Evolutionary conservation across 2,797 vertebrate genomes (phyloP).

Genomic region (Choloepus didactylus): DNA sequence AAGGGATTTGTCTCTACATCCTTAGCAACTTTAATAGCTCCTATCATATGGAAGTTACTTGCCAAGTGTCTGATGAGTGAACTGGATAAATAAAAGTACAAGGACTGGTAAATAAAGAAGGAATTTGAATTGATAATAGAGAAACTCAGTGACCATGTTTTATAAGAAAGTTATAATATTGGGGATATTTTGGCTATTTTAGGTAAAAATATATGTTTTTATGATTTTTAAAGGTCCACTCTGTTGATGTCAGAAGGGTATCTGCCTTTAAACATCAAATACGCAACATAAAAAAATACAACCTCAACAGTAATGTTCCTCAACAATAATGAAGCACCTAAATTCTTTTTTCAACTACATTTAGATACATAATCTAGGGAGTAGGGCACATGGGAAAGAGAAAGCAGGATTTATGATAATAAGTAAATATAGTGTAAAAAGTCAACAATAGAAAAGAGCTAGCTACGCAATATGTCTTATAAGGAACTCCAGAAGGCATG

Average conservation of each 20-base stretch:
- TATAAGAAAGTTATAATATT: not conserved
- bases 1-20: not conserved
- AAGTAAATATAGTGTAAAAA: conserved; percentile 12
- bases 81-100: not conserved
- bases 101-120: not conserved
- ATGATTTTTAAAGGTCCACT: not conserved
- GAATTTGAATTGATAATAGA: not conserved
- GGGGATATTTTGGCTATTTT: not conserved
- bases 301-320: not conserved
- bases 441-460: not conserved
- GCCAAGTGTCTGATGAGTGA: not conserved
- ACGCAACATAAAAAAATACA: not conserved
- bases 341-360: not conserved
- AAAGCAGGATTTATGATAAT: not conserved
- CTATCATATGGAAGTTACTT: not conserved
- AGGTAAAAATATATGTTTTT: not conserved
- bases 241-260: not conserved
- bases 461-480: not conserved
- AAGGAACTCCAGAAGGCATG: not conserved
- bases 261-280: not conserved
- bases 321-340: not conserved
- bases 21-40: not conserved
- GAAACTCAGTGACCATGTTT: not conserved
- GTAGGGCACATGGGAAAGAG: not conserved
- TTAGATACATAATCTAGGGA: not conserved